Base-by-base conservation (phyloP, 2,888 invertebrate species). In the Griposia aprilina region DNA sequence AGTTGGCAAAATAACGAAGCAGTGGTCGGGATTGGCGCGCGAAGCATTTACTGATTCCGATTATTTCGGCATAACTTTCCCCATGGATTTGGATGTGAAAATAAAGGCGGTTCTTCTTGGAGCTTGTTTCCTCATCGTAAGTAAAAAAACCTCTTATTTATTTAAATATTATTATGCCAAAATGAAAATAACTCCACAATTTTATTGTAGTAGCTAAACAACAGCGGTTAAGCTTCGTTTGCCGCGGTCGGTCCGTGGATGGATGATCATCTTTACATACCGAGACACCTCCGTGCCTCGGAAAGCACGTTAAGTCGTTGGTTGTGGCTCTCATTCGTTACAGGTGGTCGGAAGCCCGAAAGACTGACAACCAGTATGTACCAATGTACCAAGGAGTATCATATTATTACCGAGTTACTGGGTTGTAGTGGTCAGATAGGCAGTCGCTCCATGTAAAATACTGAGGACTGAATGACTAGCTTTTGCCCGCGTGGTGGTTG, bases 31-130 rank as follows among this genome's bases (percentile, higher is more conserved):
- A 0, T 90, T 99, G 67, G 97, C 97, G 1, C 97, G 98, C 78
- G 99, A 99, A 96, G 95, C 97, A 80, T 99, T 99, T 93, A 98
- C 99, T 0, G 98, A 99, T 95, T 97, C 98, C 0, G 99, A 99
- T 94, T 98, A 98, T 94, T 99, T 99, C 94, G 99, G 99, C 48
- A 98, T 99, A 81, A 97, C 97, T n/a, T 99, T 99, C 94, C 99
- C 99, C 0, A 97, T 98, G 97, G 99, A 99, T 94, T 96, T 99
- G 91, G 99, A 99, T 93, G 98, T 98, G 66, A 97, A 98, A 93
- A 98, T 98, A 96, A 98, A 98, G 92, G 98, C 98, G 0, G 98
- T 98, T 11, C 97, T 98, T 91, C 93, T 98, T 48, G 98, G 98
- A 74, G 98, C 98, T 41, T 98, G 98, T 92, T 98, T 98, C 93